Percentiles rank a stretch among this genome's conserved stretches.
Conservation (phyloP, 2,888 invertebrate genomes). For the Heliothis peltigera region DNA sequence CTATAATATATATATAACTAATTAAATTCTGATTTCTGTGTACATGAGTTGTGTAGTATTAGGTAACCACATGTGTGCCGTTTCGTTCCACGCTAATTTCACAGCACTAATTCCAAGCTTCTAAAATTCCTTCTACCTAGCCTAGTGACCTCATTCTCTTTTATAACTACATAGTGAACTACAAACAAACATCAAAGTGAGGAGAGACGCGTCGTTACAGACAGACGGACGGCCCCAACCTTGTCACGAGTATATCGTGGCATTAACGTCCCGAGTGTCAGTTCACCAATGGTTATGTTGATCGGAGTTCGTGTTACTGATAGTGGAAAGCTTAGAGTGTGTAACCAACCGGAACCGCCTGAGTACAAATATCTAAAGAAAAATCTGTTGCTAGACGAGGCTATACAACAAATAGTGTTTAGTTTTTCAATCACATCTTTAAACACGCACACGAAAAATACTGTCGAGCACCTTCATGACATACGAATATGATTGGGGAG, state of each 20-base stretch:
- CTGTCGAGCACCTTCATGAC: too few relatives aligned
- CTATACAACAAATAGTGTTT: too few relatives aligned
- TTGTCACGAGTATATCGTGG: constrained; percentile 28
- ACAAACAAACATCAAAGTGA: constrained; percentile 50
- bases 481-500: too few relatives aligned
- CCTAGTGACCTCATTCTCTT: constrained; percentile 41
- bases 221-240: constrained; percentile 33
- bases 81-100: constrained; percentile 29
- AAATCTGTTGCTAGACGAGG: too few relatives aligned
- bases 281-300: constrained; percentile 16
- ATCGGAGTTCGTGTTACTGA: constrained; percentile 9
- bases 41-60: not conserved
- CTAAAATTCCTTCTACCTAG: constrained; percentile 18
- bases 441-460: too few relatives aligned
- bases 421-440: too few relatives aligned
- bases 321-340: not conserved
- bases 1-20: too few relatives aligned
- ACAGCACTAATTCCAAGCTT: constrained; percentile 6
- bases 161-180: constrained; percentile 28
- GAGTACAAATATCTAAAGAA: too few relatives aligned
- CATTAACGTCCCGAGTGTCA: constrained; percentile 24
- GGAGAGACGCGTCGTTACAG: constrained; percentile 31
- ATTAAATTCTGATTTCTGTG: too few relatives aligned
- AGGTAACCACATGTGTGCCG: not conserved
- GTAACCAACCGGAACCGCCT: too few relatives aligned